phyloP scores from a whole-genome alignment of 1,140 invertebrate genomes.

The Lepidurus arcticus region DNA sequence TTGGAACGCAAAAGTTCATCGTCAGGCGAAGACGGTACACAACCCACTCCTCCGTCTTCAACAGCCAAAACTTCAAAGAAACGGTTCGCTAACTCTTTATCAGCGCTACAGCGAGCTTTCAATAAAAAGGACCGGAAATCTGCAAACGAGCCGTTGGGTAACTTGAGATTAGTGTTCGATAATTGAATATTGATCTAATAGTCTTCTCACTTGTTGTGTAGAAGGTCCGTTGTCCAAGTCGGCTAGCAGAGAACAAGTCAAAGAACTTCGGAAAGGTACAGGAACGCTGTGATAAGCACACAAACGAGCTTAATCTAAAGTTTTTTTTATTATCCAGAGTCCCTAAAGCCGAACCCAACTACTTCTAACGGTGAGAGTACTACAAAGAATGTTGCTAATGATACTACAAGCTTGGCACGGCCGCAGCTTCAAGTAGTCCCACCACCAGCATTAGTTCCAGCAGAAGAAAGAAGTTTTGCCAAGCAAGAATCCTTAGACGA shows the following conservation, averaged over 20 bases:
- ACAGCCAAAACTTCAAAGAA: neutral
- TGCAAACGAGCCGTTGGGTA: neutral
- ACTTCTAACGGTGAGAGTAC: neutral
- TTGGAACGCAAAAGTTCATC: neutral
- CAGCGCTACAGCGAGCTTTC: slow-evolving; percentile 1
- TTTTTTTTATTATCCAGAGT: neutral
- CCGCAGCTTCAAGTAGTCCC: neutral
- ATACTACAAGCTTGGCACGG: too few species aligned
- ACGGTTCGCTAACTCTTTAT: neutral
- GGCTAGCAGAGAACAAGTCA: slow-evolving; percentile 11
- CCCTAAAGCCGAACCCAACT: neutral
- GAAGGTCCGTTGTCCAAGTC: neutral
- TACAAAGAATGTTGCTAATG: neutral
- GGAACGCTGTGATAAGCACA: slow-evolving; percentile 5
- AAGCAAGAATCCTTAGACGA: slow-evolving; percentile 75
- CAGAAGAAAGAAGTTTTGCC: slow-evolving; percentile 50
- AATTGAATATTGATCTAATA: neutral
- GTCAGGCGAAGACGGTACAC: neutral
- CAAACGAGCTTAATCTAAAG: neutral
- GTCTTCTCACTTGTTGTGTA: neutral
- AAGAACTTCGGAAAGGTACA: slow-evolving; percentile 33
- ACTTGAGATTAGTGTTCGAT: neutral
- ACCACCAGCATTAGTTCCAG: neutral
- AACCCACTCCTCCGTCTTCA: neutral
- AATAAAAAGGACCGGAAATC: neutral